Evolutionary conservation across 92 coral and sea anemone genomes (phyloP), one percentile per base, ranked within the genome.

Genomic region (Pocillopora grandis): DNA sequence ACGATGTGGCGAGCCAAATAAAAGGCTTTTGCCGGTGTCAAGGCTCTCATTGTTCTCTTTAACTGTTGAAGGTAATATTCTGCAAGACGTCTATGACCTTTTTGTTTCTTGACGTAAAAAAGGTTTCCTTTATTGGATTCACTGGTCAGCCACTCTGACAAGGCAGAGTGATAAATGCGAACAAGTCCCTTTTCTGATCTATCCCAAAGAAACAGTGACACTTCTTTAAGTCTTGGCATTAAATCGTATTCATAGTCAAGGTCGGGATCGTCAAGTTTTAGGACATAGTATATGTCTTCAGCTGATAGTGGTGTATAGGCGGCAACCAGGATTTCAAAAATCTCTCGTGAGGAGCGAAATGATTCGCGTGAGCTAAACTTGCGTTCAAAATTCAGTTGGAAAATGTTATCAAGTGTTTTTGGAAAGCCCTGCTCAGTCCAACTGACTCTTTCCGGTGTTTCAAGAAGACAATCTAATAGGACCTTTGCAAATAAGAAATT

Each of bases 91-190:
- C 58, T 71, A 36, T 88, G 91, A 2, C 91, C 91, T 71, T 83
- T 83, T 55, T 65, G 80, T 72, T 88, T 88, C 66, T 88, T 80
- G 6, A 88, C 67, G 57, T 69, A 88, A 80, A 76, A 88, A 1
- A 73, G 8, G 19, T 75, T 78, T 72, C 88, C 88, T 17, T 62
- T 80, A 61, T 88, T 88, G 52, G 58, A 21, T 20, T 77, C 73
- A 12, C 88, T 88, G 35, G 91, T 83, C 8, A 88, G 76, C 91
- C 91, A 88, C 15, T 88, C 91, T n/a, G 87, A 72, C 36, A 88
- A 60, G 35, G 91, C 83, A 9, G 76, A 12, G 52, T 88, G 91
- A 71, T 88, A 72, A 62, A 88, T 83, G 27, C 85, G 27, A 11
- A 88, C 71, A 1, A 61, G 74, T 17, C 79, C 85, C 35, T 83